Evolutionary conservation across 2,888 invertebrate species (phyloP), one percentile per base, ranked within the genome.

Genomic region (Eristalis intricaria): DNA sequence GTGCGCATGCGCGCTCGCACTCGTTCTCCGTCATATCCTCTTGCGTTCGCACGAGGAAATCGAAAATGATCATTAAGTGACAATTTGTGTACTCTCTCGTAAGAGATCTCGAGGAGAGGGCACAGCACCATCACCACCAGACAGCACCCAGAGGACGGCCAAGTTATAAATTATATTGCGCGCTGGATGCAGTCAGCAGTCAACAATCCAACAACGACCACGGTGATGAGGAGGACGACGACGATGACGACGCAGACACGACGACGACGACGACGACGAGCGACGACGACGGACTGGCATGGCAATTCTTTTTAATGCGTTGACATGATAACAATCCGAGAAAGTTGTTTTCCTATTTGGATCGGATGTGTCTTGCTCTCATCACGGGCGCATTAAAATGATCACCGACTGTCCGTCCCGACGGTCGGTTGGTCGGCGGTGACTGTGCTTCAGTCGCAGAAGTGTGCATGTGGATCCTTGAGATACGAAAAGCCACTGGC

Each of bases 281-380:
- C 29, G 50, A 38, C 68, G 56, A 75, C 74, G 40, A 82, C 70
- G 61, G 65, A 29, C 23, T 69, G 71, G 68, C 74, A 56, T 79
- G 76, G 79, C 76, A 84, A 76, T 84, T 80, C 84, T 79, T 84
- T 84, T 80, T 76, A 88, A 84, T 88, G 88, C 88, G 88, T 88
- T 88, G 88, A 84, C 88, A 84, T 81, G 88, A 84, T 88, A 88
- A 88, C 88, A 88, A 88, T 88, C 88, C 88, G 88, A 88, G 88
- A 88, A 88, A 88, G 88, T 88, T 88, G 88, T 88, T 88, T 84
- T 88, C 81, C 77, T 88, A 88, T 88, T 88, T 88, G 84, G 88
- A 88, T 88, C 84, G 77, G 84, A 84, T 88, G 84, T 88, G 81
- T 84, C 84, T 87, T 69, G 77, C 84, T 88, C 88, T 88, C 84